Evolutionary conservation across 2,888 invertebrate species (phyloP), one percentile per base, ranked within the genome.

Genomic region (Auanema sp.): DNA sequence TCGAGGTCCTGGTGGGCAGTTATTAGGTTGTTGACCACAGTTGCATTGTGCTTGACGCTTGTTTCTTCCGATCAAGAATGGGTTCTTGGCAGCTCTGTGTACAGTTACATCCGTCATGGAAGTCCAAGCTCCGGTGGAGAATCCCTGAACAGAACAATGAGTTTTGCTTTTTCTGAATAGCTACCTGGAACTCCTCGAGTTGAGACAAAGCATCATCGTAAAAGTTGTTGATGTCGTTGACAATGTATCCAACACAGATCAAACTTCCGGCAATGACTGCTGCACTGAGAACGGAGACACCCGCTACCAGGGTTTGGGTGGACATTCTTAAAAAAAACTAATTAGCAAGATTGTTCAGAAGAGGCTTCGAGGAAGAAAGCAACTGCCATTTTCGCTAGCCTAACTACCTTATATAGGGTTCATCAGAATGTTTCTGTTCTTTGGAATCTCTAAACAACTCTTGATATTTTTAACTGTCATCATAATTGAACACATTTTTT

Each of bases 1-100:
- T 44, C 66, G 69, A 50, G 72, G 72, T 61, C 72, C 72, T 58
- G 72, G 66, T 60, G 72, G 72, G 57, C 72, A 72, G 64, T 65
- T 65, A 33, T 51, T 51, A 5, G 72, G 65, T 52, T 66, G 66
- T 23, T 70, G 64, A 40, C 66, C 72, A 55, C 72, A 72, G 57
- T 72, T 70, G 64, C 72, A 72, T 51, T 68, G 53, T 33, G 70
- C 70, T 54, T 70, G 70, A 56, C 72, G 59, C 58, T 72, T 72
- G 57, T 65, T 65, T 41, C 69, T 52, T 49, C 66, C 66, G 51
- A 72, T 67, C 23, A 68, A 53, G 58, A 66, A 56, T 18, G 58
- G 55, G 42, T 68, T 60, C 8, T 33, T 33, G 50, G 56, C 58
- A 10, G 61, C 58, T 1, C 60, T 42, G 58, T 65, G 64, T 5